A percentile compares a stretch with the other conserved stretches of the same genome.
These are phyloP conservation scores for Riptortus pedestris DNA, from an alignment of 1,140 invertebrate genomes.

Conservation along the genomic window DNA sequence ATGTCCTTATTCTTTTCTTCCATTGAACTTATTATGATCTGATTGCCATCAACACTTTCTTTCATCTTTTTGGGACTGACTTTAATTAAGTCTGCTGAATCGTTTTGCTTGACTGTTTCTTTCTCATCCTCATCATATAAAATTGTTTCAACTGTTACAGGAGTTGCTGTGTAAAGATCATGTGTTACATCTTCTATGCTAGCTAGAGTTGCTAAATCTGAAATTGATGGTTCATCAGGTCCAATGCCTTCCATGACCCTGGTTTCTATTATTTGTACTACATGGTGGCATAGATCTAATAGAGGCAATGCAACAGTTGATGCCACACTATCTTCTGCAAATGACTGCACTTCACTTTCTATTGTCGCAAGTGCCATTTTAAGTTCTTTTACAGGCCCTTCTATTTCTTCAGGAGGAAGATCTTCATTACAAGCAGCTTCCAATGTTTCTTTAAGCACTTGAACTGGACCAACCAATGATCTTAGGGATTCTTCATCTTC, in stretches of 20 bases:
- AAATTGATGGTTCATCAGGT: conserved; percentile 21
- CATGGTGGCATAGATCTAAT: conserved; percentile 23
- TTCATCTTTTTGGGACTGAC: no score
- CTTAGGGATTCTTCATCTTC: conserved; percentile 11
- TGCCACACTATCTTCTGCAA: background rate
- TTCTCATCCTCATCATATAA: background rate
- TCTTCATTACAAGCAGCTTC: conserved; percentile 13
- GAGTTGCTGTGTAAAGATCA: background rate
- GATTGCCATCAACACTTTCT: no score
- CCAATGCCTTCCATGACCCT: conserved; percentile 4
- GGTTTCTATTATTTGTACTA: conserved; percentile 20
- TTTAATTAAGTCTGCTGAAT: no score
- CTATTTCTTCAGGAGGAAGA: conserved; percentile 36
- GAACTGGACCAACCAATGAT: conserved; percentile 5
- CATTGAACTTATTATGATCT: no score
- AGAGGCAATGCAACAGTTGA: conserved; percentile 18
- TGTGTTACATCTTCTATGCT: conserved; percentile 19
- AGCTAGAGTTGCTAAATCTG: conserved; percentile 28
- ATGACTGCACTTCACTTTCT: conserved; percentile 25
- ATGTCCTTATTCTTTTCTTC: conserved; percentile 18
- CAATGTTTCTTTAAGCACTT: conserved; percentile 5
- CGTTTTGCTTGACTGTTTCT: no score
- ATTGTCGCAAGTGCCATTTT: conserved; percentile 44
- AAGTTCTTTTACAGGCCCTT: conserved; percentile 43
- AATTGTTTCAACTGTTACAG: background rate